phyloP scores from a whole-genome alignment of 1,140 invertebrate species.

The Notospermus geniculatus region DNA sequence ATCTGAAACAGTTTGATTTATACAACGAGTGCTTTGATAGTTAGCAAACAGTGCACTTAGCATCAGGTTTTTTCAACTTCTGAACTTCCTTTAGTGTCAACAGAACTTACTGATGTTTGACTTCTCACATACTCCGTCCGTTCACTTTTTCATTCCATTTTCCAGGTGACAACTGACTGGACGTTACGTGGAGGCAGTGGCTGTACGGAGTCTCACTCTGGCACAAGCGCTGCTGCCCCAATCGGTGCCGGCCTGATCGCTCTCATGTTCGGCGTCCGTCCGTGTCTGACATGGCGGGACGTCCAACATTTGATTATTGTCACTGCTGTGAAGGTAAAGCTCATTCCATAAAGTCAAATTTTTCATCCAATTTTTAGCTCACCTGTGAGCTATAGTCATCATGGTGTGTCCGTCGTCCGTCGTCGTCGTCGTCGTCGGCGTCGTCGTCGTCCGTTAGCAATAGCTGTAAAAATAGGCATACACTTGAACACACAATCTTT shows the following conservation, averaged over 20 bases:
- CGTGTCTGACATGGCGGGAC: slow-evolving; percentile 93
- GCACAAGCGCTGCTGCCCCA: slow-evolving; percentile 58
- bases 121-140: background rate
- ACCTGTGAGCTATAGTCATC: no score
- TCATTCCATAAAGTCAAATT: background rate
- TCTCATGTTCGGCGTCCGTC: slow-evolving; percentile 57
- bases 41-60: no score
- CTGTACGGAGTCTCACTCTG: slow-evolving; percentile 56
- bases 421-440: no score
- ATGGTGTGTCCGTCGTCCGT: no score
- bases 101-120: no score
- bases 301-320: slow-evolving; percentile 96
- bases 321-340: slow-evolving; percentile 70
- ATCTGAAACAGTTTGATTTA: no score
- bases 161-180: slow-evolving; percentile 55
- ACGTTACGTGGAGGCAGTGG: slow-evolving; percentile 32
- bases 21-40: no score
- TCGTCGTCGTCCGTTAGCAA: no score
- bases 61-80: no score
- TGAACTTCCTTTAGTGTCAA: no score
- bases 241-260: slow-evolving; percentile 57
- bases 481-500: no score
- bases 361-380: background rate
- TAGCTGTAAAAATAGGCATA: no score
- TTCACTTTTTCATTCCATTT: background rate